Conservation (phyloP, 1,140 invertebrate genomes). For the Pectinophora gossypiella region DNA sequence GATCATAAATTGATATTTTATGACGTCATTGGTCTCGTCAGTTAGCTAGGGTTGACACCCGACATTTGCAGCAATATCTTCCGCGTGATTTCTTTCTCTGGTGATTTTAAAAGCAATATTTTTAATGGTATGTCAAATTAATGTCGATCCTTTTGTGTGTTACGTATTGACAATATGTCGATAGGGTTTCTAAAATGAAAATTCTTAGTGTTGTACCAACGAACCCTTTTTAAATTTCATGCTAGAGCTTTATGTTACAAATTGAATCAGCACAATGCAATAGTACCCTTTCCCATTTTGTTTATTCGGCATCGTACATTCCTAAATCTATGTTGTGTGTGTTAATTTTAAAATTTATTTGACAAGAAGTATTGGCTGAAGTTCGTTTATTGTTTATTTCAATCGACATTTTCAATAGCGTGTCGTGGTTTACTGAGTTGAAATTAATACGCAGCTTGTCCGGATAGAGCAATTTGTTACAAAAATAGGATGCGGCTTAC, state of each 20-base stretch:
- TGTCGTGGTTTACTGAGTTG: background rate
- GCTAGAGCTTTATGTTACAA: conserved; percentile 56
- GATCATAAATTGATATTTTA: conserved; percentile 56
- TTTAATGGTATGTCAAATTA: conserved; percentile 71
- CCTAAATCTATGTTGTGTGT: conserved; percentile 35
- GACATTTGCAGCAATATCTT: conserved; percentile 50
- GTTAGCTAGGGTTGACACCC: conserved; percentile 10
- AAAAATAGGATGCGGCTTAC: conserved; percentile 42
- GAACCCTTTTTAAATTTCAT: conserved; percentile 66
- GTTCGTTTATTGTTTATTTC: background rate
- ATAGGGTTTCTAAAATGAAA: conserved; percentile 47
- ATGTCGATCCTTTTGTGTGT: conserved; percentile 56
- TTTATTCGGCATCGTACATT: conserved; percentile 34
- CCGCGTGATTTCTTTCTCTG: conserved; percentile 42
- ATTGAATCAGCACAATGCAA: conserved; percentile 60
- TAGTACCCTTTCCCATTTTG: conserved; percentile 40
- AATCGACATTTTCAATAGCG: background rate
- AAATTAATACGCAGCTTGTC: conserved; percentile 18
- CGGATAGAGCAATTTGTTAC: conserved; percentile 37
- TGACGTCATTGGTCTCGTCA: conserved; percentile 30
- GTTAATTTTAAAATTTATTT: conserved; percentile 32
- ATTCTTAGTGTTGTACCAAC: conserved; percentile 46
- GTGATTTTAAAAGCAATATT: conserved; percentile 65
- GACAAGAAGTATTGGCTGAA: conserved; percentile 14
- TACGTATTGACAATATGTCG: conserved; percentile 61